phyloP scores from a whole-genome alignment of 2,797 vertebrate species.

The Rhabdophis nuchalis region DNA sequence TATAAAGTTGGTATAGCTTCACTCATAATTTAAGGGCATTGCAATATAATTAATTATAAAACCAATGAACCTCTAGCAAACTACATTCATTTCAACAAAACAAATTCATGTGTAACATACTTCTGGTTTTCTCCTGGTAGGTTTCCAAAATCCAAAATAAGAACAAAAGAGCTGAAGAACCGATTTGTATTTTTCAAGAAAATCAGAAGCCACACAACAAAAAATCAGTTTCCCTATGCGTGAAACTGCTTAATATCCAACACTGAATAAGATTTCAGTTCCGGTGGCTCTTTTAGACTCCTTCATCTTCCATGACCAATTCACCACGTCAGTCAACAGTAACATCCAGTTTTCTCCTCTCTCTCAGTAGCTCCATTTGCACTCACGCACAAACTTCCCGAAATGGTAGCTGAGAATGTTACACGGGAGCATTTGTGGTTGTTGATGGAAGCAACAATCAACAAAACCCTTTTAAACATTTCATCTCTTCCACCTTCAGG shows the following conservation, averaged over 20 bases:
- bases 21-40: slow-evolving; percentile 11
- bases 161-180: not conserved
- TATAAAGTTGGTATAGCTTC: not conserved
- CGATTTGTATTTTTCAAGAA: not conserved
- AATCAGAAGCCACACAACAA: not conserved
- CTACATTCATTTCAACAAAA: slow-evolving; percentile 14
- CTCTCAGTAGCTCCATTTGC: not conserved
- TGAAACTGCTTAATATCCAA: not conserved
- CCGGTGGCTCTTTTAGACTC: slow-evolving; percentile 4
- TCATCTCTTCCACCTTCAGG: not conserved
- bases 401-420: slow-evolving; percentile 12
- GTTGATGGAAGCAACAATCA: not conserved
- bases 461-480: not conserved
- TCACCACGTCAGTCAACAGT: not conserved
- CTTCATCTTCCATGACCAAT: not conserved
- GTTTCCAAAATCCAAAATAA: slow-evolving; percentile 12
- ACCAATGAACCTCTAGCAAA: slow-evolving; percentile 10
- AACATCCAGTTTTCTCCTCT: not conserved
- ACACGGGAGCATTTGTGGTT: not conserved
- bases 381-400: not conserved
- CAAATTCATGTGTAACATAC: not conserved
- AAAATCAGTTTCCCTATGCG: not conserved
- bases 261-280: not conserved
- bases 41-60: slow-evolving; percentile 8
- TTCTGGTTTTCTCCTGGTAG: not conserved